Conservation (phyloP, 1,140 invertebrate species). For the Phymorhynchus buccinoides region DNA sequence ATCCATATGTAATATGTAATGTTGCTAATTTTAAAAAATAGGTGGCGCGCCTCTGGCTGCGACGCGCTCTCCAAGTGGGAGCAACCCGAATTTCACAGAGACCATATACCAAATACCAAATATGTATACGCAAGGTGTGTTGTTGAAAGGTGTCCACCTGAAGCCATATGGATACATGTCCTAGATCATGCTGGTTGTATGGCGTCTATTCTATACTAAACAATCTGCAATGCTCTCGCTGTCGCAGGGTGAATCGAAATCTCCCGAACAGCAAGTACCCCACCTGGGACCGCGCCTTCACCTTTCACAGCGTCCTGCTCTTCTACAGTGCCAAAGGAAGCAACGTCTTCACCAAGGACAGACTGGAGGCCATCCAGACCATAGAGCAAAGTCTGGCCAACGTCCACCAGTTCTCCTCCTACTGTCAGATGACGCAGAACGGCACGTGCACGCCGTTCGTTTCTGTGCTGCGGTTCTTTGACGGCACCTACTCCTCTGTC, state of each 20-base stretch:
- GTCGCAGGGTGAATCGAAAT: not conserved
- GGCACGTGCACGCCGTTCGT: constrained; percentile 25
- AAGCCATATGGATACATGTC: not conserved
- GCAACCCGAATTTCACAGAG: too few species aligned
- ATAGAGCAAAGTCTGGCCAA: constrained; percentile 45
- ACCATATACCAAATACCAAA: too few species aligned
- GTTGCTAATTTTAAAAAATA: too few species aligned
- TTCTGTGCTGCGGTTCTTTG: not conserved
- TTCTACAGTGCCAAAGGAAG: constrained; percentile 37
- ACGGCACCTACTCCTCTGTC: not conserved
- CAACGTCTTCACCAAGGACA: constrained; percentile 47
- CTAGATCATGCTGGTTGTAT: not conserved
- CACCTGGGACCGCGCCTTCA: constrained; percentile 3
- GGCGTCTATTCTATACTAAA: not conserved
- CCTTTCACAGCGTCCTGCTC: not conserved
- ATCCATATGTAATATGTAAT: too few species aligned
- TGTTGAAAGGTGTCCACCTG: too few species aligned
- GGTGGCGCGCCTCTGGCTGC: too few species aligned
- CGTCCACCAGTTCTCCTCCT: not conserved
- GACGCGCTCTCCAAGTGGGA: too few species aligned
- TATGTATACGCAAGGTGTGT: too few species aligned
- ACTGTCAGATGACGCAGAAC: not conserved
- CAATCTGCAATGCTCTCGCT: not conserved
- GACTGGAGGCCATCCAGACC: constrained; percentile 42
- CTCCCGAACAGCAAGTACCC: not conserved